Evolutionary conservation across 2,797 vertebrate genomes (phyloP).

Genomic region (Crax fasciolata): DNA sequence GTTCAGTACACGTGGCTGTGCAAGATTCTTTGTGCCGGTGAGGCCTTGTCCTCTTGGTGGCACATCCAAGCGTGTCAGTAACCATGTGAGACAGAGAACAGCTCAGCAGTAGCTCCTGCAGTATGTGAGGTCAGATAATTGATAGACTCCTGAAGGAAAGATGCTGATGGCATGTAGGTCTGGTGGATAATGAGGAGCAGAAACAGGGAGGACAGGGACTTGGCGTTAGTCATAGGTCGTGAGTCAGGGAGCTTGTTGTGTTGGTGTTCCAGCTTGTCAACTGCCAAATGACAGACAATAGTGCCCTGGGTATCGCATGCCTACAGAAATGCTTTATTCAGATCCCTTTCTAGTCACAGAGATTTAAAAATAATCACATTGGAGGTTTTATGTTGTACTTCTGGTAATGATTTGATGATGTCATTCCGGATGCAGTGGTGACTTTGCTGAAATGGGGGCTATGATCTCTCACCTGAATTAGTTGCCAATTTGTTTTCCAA

Average conservation of each 20-base stretch:
- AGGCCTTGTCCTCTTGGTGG: neutral
- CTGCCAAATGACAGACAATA: neutral
- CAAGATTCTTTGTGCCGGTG: neutral
- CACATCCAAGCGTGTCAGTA: fast-evolving
- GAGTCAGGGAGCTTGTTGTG: fast-evolving
- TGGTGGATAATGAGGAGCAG: neutral
- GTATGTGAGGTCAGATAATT: fast-evolving
- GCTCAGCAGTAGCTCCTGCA: neutral
- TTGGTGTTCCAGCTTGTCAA: fast-evolving
- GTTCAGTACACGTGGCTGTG: fast-evolving
- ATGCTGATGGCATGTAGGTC: neutral
- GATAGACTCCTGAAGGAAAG: neutral
- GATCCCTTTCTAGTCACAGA: neutral
- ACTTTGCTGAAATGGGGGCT: neutral
- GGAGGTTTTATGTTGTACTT: neutral
- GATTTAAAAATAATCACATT: neutral
- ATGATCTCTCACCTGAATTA: neutral
- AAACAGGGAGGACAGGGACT: fast-evolving
- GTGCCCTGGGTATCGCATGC: neutral
- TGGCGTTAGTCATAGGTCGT: fast-evolving
- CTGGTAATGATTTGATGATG: neutral
- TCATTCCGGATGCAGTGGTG: neutral
- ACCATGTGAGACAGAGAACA: neutral
- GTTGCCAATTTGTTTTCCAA: neutral
- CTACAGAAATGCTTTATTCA: neutral